These are phyloP conservation scores for Axinella damicornis DNA, from an alignment of 37 sponge, comb jelly and placozoan species.

Conservation along the genomic window DNA sequence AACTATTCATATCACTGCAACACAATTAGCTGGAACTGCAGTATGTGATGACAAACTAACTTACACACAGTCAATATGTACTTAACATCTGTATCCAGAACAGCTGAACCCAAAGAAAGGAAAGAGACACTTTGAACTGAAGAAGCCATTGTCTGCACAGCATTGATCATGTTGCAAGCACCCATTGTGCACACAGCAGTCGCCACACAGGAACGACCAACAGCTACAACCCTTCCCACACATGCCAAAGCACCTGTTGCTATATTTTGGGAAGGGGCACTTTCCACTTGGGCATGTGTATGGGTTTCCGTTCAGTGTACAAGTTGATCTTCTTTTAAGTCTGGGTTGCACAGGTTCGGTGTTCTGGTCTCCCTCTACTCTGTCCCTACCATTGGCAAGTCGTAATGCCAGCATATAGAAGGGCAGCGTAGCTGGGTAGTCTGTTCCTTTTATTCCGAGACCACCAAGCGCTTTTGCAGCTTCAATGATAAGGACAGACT, in stretches of 20 bases:
- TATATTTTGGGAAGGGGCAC: not conserved
- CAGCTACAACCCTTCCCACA: constrained; percentile 36
- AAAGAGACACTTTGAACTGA: too few relatives aligned
- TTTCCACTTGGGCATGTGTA: too few relatives aligned
- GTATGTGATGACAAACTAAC: too few relatives aligned
- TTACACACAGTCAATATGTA: too few relatives aligned
- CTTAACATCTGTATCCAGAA: too few relatives aligned
- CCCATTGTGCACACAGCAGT: not conserved
- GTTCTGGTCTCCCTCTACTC: too few relatives aligned
- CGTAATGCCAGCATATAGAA: constrained; percentile 15
- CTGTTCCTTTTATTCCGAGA: not conserved
- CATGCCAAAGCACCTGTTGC: constrained; percentile 31
- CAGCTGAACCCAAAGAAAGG: too few relatives aligned
- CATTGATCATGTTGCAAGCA: not conserved
- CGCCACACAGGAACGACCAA: constrained; percentile 22
- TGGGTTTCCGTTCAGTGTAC: too few relatives aligned
- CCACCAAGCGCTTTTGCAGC: constrained; percentile 12
- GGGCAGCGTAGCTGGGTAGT: not conserved
- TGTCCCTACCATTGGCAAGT: not conserved
- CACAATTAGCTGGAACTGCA: too few relatives aligned
- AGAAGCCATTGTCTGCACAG: constrained; percentile 10
- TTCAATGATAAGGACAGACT: not conserved
- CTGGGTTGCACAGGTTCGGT: too few relatives aligned
- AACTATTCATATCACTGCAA: too few relatives aligned
- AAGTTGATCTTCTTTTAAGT: too few relatives aligned